These are phyloP conservation scores for Drosophila biarmipes DNA, from an alignment of 1,140 invertebrate species.

Conservation along the genomic window DNA sequence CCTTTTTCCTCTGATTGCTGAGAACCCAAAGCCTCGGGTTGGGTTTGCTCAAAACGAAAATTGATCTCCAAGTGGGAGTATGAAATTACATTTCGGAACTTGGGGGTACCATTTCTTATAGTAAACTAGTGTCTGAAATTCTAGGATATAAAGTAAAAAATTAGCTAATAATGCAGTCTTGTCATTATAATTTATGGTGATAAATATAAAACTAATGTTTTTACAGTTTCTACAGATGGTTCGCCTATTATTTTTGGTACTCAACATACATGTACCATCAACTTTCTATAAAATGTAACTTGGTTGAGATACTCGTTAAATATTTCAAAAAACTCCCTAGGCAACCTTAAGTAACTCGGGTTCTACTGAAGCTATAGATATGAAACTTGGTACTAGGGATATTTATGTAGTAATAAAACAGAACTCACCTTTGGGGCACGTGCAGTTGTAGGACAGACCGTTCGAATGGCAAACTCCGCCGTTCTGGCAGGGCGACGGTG, in stretches of 20 bases:
- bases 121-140: no score
- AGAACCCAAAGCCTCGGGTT: slow-evolving; percentile 42
- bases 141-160: no score
- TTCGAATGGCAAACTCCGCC: slow-evolving; percentile 93
- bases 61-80: not conserved
- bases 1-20: slow-evolving; percentile 27
- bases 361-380: not conserved
- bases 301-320: not conserved
- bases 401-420: not conserved
- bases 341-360: not conserved
- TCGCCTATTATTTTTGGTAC: not conserved
- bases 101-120: slow-evolving; percentile 6
- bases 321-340: not conserved
- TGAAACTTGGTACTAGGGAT: not conserved
- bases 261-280: not conserved
- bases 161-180: no score
- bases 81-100: slow-evolving; percentile 8
- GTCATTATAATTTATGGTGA: not conserved
- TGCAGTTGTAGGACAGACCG: slow-evolving; percentile 92
- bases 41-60: slow-evolving; percentile 7
- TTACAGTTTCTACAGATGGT: not conserved
- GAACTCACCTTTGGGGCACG: slow-evolving; percentile 93
- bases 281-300: not conserved
- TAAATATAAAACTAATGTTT: not conserved
- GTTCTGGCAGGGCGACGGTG: slow-evolving; percentile 95